Conservation (phyloP, 2,888 invertebrate genomes). For the Ophion ventricosus region DNA sequence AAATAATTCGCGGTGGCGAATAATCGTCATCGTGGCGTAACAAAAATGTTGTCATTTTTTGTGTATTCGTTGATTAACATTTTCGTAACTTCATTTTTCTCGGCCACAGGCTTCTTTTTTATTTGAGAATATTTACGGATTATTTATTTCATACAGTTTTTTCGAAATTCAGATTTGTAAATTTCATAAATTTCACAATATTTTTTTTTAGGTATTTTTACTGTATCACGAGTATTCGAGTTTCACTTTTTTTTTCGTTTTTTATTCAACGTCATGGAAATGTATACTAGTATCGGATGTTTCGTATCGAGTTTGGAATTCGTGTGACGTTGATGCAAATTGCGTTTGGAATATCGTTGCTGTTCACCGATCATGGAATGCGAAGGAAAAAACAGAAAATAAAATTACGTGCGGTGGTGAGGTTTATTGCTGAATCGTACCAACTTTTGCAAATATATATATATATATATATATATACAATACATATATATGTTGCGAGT, state of each 20-base stretch:
- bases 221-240: not conserved
- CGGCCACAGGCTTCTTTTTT: too few species aligned
- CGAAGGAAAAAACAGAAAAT: slow-evolving; percentile 1
- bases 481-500: not conserved
- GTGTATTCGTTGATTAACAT: too few species aligned
- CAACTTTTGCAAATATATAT: not conserved
- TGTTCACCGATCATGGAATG: slow-evolving; percentile 1
- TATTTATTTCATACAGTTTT: too few species aligned
- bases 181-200: too few species aligned
- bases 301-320: not conserved
- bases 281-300: slow-evolving; percentile 5
- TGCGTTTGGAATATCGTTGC: slow-evolving; percentile 1
- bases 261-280: not conserved
- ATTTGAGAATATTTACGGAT: too few species aligned
- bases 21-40: too few species aligned
- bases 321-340: slow-evolving; percentile 48
- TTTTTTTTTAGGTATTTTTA: not conserved
- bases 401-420: not conserved
- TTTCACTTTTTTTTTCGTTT: not conserved
- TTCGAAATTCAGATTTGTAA: too few species aligned
- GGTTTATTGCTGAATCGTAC: too few species aligned
- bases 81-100: too few species aligned
- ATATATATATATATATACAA: too few species aligned
- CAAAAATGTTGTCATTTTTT: too few species aligned
- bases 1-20: too few species aligned